phyloP scores from a whole-genome alignment of 37 sponge, comb jelly and placozoan genomes.

The Beroe forskalii region DNA sequence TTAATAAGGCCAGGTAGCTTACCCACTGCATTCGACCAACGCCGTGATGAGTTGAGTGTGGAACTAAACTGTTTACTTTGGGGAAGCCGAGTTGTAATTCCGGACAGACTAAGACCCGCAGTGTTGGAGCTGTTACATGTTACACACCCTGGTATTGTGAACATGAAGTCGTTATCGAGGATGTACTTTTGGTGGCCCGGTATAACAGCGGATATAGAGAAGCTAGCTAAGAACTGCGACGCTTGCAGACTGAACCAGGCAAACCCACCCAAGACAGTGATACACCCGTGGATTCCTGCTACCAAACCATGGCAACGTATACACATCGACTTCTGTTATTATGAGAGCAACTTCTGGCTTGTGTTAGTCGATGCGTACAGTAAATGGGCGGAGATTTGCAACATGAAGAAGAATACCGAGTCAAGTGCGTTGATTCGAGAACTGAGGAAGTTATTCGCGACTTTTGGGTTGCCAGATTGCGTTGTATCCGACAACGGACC shows the following conservation, averaged over 20 bases:
- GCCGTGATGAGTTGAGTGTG: constrained; percentile 48
- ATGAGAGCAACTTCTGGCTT: not conserved
- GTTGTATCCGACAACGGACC: not conserved
- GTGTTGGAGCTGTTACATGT: not conserved
- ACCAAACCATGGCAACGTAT: not conserved
- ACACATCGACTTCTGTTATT: not conserved
- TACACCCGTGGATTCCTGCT: not conserved
- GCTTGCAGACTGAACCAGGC: not conserved
- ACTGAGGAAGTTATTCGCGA: not conserved
- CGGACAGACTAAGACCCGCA: not conserved
- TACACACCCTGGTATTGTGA: not conserved
- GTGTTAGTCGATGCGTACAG: not conserved
- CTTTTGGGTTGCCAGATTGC: not conserved
- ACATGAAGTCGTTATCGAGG: not conserved
- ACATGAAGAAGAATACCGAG: not conserved
- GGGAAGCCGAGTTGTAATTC: constrained; percentile 68
- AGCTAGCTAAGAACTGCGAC: not conserved
- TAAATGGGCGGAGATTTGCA: not conserved
- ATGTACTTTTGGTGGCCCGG: not conserved
- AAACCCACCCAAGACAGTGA: not conserved
- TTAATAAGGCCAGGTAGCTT: not conserved
- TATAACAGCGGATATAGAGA: not conserved
- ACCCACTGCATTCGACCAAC: not conserved
- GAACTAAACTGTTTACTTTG: constrained; percentile 67
- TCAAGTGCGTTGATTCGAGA: not conserved